Percentiles rank a stretch among this genome's conserved stretches.
These are phyloP conservation scores for Selenia dentaria DNA, from an alignment of 2,888 invertebrate species.

Conservation along the genomic window DNA sequence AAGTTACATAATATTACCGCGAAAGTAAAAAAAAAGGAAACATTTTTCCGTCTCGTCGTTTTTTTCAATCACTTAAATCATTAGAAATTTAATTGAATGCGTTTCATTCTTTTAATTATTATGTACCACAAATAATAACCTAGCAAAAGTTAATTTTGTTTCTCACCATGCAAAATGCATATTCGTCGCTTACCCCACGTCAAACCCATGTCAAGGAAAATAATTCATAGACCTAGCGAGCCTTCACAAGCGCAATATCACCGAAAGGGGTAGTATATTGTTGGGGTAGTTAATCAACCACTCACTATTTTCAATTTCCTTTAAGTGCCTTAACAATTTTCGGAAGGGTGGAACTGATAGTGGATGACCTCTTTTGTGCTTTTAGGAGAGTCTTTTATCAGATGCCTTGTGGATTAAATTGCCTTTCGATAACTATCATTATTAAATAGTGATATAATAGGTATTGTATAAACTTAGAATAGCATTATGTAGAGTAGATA, in stretches of 20 bases:
- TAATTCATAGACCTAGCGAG: constrained; percentile 23
- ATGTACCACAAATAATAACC: no score
- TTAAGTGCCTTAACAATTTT: constrained; percentile 15
- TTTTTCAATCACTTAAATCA: no score
- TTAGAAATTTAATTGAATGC: no score
- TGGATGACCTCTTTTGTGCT: background rate
- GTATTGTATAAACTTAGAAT: no score
- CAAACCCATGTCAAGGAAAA: constrained; percentile 35
- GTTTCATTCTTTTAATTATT: no score
- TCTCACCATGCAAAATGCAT: constrained; percentile 17
- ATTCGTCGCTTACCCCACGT: constrained; percentile 26
- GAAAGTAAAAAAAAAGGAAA: no score
- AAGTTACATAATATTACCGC: no score
- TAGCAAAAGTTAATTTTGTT: constrained; percentile 23
- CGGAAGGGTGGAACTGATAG: background rate
- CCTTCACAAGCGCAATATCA: constrained; percentile 19
- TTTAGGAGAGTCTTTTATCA: background rate
- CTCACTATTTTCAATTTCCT: constrained; percentile 24
- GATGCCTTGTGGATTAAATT: no score
- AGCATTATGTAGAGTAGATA: no score
- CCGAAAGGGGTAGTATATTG: constrained; percentile 6
- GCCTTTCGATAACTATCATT: no score
- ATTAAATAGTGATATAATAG: no score
- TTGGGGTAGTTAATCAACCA: constrained; percentile 22
- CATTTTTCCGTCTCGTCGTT: no score